Conservation (phyloP, 2,113 vertebrate species). For the Athene noctua region DNA sequence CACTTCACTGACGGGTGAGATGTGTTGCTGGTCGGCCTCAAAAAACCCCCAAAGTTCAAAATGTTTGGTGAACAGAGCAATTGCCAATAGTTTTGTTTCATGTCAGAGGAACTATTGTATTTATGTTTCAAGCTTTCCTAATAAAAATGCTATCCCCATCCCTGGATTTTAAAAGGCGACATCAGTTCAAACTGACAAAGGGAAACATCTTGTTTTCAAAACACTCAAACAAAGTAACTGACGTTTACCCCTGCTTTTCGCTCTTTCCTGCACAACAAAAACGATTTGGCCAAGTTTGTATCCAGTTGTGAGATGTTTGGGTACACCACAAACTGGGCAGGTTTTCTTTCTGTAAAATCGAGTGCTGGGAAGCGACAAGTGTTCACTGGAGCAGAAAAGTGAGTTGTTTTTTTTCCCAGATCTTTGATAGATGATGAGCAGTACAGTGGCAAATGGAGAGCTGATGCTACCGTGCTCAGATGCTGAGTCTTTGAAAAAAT, state of each 20-base stretch:
- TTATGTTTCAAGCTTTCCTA: neutral
- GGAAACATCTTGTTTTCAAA: neutral
- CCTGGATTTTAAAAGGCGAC: neutral
- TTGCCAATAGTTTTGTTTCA: neutral
- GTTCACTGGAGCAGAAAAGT: neutral
- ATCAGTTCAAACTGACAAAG: neutral
- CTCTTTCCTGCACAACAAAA: neutral
- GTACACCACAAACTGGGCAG: fast-evolving
- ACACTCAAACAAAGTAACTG: neutral
- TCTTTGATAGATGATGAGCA: neutral
- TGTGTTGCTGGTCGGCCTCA: neutral
- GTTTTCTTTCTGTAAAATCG: neutral
- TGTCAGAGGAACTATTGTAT: neutral
- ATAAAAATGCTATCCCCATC: neutral
- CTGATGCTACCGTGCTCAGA: neutral
- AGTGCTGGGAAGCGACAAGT: neutral
- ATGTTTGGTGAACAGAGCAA: neutral
- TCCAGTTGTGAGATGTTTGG: neutral
- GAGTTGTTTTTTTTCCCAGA: neutral
- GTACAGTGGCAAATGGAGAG: neutral
- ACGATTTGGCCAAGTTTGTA: neutral
- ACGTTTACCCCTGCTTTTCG: neutral
- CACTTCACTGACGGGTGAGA: neutral
- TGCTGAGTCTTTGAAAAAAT: neutral
- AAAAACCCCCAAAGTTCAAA: neutral